Conservation (phyloP, 1,140 invertebrate genomes). For the Atta texana region DNA sequence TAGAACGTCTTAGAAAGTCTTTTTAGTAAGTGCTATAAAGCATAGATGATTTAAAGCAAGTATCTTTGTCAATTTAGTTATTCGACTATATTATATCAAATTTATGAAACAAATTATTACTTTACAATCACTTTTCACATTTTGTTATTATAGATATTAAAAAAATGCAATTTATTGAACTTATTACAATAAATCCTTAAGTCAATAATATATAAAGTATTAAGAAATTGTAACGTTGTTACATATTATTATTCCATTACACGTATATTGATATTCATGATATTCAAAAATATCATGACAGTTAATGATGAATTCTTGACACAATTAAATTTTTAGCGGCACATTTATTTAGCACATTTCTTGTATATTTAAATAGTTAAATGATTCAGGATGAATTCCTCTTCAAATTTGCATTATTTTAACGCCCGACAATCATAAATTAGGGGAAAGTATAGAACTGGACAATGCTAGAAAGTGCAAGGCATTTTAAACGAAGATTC, state of each 20-base stretch:
- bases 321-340: not conserved
- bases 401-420: not conserved
- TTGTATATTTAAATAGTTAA: not conserved
- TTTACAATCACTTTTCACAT: not conserved
- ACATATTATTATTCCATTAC: not conserved
- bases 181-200: not conserved
- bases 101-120: not conserved
- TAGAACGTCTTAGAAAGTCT: constrained; percentile 18
- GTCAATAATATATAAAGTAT: not conserved
- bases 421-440: not conserved
- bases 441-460: not conserved
- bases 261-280: not conserved
- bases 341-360: not conserved
- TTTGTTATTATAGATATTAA: not conserved
- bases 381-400: not conserved
- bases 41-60: constrained; percentile 14
- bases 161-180: not conserved
- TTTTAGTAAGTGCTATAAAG: constrained; percentile 20
- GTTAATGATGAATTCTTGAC: not conserved
- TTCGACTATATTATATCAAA: not conserved
- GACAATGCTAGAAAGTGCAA: constrained; percentile 27
- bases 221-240: not conserved
- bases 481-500: constrained; percentile 27
- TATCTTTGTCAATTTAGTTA: constrained; percentile 1
- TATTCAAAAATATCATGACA: not conserved